Evolutionary conservation across 2,888 invertebrate genomes (phyloP), one percentile per base, ranked within the genome.

Genomic region (Polymixis flavicincta): DNA sequence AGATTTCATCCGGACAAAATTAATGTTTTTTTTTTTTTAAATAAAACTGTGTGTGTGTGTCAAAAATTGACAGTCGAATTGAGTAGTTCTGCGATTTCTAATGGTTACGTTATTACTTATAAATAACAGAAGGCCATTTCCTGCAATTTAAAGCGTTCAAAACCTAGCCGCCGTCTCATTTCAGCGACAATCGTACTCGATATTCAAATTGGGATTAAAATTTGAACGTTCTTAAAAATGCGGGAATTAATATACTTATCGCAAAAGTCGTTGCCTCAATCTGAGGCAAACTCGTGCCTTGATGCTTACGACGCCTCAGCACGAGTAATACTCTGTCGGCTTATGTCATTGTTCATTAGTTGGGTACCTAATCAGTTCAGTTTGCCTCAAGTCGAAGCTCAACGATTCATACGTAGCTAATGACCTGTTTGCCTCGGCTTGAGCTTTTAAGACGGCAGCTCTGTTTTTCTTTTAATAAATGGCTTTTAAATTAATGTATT

Each of bases 1-100:
- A 82, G 5, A 83, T 92, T 80, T 92, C 91, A 14, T 91, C 92
- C 0, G 92, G 91, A 50, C 92, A 92, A 77, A 92, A 92, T 79
- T 92, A 81, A 87, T 63, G 7, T 8, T 25, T 64, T 0, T 11
- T 17, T 50, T 66, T 48, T 48, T n/a, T n/a, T n/a, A n/a, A n/a
- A 14, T 32, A 32, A 32, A 32, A 32, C 2, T 4, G 9, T n/a
- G 42, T 45, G 42, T 45, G 42, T 45, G 42, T 45, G 42, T 45
- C 42, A 2, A 13, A 78, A 57, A 59, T 55, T 48, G 13, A 70
- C 19, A 0, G 32, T n/a, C 22, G 37, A 65, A 48, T 42, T 28
- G 25, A 28, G 28, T 14, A 9, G 67, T 76, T 67, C 59, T 75
- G 80, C 80, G 78, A 69, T 78, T 61, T 55, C 14, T 25, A 55